Evolutionary conservation across 2,797 vertebrate genomes (phyloP), one percentile per base, ranked within the genome.

Genomic region (Helicolenus hilgendorfi): DNA sequence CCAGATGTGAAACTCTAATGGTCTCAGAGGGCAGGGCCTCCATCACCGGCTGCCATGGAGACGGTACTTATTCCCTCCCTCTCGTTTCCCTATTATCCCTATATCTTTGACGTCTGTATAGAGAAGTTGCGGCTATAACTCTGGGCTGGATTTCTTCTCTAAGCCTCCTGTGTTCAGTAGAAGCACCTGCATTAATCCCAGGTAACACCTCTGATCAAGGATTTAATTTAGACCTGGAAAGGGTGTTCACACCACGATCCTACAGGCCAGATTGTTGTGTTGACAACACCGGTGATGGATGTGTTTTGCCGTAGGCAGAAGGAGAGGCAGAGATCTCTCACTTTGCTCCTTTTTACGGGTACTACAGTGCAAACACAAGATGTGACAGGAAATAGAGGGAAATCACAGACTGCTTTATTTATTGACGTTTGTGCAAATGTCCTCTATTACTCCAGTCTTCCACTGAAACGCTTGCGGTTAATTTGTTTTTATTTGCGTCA

Each of bases 201-300:
- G 91, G 93, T 95, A 96, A 92, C 92, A 89, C 94, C 76, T 86
- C 84, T 93, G 95, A 96, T 97, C 92, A 94, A 88, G 92, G 92
- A 94, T 95, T 96, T 96, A 87, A 96, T 96, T 96, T 94, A 90
- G 91, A 88, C 88, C 86, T 81, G 53, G 84, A 93, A 94, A 94
- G 88, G 90, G 83, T 91, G 88, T 90, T 81, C 78, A 60, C 74
- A 73, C 86, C 81, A 49, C 53, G 72, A 89, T 95, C 91, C 88
- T 88, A 91, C 92, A 83, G 86, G 88, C 89, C 81, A 91, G 93
- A 94, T 93, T 92, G 94, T 96, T 92, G 84, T 91, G 90, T 90
- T 94, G 96, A 96, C 95, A 95, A 82, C 80, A 78, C 63, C 59
- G 26, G 81, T 96, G 95, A 97, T 93, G 94, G 94, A 97, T 96